These are phyloP conservation scores for Orientallactaga bullata DNA, from an alignment of 2,113 vertebrate species.

Conservation along the genomic window DNA sequence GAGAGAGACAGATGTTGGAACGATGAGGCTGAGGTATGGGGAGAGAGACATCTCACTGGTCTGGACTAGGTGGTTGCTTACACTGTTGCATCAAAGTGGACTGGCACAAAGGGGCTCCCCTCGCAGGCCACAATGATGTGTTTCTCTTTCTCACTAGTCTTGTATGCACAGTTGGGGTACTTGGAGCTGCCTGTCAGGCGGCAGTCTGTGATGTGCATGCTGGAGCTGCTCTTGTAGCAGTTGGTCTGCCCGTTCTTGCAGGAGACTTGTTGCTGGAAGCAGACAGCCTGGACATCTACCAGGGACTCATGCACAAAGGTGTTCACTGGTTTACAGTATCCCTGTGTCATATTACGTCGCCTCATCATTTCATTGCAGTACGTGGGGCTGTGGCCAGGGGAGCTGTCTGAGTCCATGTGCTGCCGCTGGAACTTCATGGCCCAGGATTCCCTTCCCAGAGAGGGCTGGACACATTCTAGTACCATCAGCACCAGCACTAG, in stretches of 20 bases:
- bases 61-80: not conserved
- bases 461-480: constrained; percentile 1
- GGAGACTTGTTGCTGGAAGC: constrained; percentile 32
- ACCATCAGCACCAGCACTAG: constrained; percentile 58
- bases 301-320: constrained; percentile 67
- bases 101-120: not conserved
- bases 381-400: accelerated
- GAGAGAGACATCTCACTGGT: not conserved
- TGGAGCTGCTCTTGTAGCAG: constrained; percentile 62
- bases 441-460: constrained; percentile 11
- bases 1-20: not conserved
- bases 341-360: constrained; percentile 12
- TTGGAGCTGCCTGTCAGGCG: not conserved
- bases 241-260: constrained; percentile 65
- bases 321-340: constrained; percentile 67
- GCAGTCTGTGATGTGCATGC: constrained; percentile 66
- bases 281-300: constrained; percentile 47
- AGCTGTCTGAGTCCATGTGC: constrained; percentile 3
- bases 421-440: constrained; percentile 66
- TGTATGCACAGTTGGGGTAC: constrained; percentile 68
- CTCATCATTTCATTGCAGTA: constrained; percentile 78
- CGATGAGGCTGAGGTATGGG: accelerated
- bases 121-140: constrained; percentile 74
- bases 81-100: constrained; percentile 63
- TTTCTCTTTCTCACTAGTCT: not conserved